phyloP scores from a whole-genome alignment of 2,888 invertebrate species.

The Clanis bilineata region DNA sequence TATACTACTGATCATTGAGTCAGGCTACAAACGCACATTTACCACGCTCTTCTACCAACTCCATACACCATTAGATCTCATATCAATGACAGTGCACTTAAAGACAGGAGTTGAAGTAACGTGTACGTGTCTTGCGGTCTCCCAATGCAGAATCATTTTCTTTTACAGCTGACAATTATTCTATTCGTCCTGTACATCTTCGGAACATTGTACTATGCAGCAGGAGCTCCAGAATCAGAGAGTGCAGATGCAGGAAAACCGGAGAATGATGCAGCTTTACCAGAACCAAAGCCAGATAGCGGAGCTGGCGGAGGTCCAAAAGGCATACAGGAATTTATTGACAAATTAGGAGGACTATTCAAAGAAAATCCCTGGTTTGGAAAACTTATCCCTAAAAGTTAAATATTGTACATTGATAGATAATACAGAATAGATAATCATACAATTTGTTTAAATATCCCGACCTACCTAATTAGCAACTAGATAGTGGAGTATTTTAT shows the following conservation, averaged over 20 bases:
- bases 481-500: too few relatives aligned
- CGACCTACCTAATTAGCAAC: too few relatives aligned
- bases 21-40: too few relatives aligned
- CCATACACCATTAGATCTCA: too few relatives aligned
- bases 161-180: not conserved
- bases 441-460: too few relatives aligned
- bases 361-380: not conserved
- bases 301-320: not conserved
- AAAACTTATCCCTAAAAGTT: not conserved
- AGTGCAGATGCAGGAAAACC: not conserved
- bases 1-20: too few relatives aligned
- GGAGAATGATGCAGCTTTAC: not conserved
- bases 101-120: too few relatives aligned
- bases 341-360: not conserved
- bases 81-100: too few relatives aligned
- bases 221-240: not conserved
- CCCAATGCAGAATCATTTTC: not conserved
- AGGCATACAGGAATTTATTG: not conserved
- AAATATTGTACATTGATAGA: not conserved
- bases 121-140: too few relatives aligned
- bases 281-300: too few relatives aligned
- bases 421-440: too few relatives aligned
- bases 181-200: not conserved
- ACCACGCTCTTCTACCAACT: too few relatives aligned
- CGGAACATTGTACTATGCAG: not conserved